These are phyloP conservation scores for Leptopterna dolabrata DNA, from an alignment of 2,888 invertebrate genomes.

Conservation along the genomic window DNA sequence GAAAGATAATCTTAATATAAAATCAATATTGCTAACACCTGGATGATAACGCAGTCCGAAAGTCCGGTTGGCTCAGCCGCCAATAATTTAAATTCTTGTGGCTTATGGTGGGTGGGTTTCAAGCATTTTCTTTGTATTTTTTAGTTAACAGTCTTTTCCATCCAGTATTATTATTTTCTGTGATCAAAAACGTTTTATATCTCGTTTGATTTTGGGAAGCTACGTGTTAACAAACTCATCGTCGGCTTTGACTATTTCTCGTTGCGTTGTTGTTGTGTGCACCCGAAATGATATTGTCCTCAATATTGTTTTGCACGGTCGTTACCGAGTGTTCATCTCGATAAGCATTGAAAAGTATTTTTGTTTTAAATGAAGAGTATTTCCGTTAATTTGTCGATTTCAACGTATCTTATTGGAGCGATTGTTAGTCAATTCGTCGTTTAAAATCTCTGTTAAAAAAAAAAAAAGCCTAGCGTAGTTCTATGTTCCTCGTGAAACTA, in stretches of 20 bases:
- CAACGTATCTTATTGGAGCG: background rate
- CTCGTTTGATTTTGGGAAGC: background rate
- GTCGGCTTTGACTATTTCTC: background rate
- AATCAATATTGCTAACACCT: background rate
- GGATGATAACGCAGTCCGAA: background rate
- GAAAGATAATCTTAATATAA: background rate
- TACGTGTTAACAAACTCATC: background rate
- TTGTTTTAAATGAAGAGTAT: background rate
- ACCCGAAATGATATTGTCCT: background rate
- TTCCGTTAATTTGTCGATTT: background rate
- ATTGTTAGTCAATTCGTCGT: slow-evolving; percentile 12
- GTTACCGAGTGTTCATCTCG: background rate
- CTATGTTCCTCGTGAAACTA: slow-evolving; percentile 4
- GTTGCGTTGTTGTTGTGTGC: background rate
- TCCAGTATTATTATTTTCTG: slow-evolving; percentile 19
- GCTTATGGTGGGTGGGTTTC: background rate
- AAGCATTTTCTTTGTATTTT: background rate
- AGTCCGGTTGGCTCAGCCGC: background rate
- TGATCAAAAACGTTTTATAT: slow-evolving; percentile 5
- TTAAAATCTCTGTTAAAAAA: background rate
- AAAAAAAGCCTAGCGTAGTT: background rate
- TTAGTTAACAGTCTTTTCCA: background rate
- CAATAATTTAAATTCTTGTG: background rate
- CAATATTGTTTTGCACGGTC: background rate
- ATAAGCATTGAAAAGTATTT: background rate